These are phyloP conservation scores for Cheilosia soror DNA, from an alignment of 2,888 invertebrate species.

Conservation along the genomic window DNA sequence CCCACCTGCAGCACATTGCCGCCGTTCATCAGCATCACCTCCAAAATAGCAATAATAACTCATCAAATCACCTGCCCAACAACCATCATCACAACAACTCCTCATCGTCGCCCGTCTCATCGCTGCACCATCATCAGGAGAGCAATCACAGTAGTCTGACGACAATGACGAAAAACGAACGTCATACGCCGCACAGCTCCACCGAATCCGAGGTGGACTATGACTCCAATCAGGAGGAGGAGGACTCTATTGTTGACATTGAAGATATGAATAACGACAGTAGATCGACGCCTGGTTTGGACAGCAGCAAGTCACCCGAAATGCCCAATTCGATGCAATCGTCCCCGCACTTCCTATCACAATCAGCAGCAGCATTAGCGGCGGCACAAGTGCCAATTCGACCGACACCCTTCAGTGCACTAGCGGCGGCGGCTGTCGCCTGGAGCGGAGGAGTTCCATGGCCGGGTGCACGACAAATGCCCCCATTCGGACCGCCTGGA, in stretches of 20 bases:
- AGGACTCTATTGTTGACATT: constrained; percentile 90
- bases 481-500: constrained; percentile 86
- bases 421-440: constrained; percentile 89
- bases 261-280: constrained; percentile 89
- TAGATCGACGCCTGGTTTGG: constrained; percentile 83
- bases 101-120: constrained; percentile 68
- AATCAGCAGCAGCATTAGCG: constrained; percentile 82
- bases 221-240: constrained; percentile 83
- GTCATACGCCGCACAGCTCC: constrained; percentile 83
- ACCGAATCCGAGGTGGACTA: constrained; percentile 83
- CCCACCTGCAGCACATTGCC: constrained; percentile 72
- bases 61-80: constrained; percentile 83
- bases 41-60: constrained; percentile 81
- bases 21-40: constrained; percentile 71
- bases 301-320: constrained; percentile 82
- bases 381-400: constrained; percentile 87
- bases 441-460: constrained; percentile 86
- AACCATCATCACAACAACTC: constrained; percentile 74
- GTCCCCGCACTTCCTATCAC: constrained; percentile 80
- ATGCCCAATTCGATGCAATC: constrained; percentile 79
- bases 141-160: constrained; percentile 77
- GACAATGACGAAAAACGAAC: constrained; percentile 81
- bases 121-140: constrained; percentile 76
- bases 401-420: constrained; percentile 90
- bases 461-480: constrained; percentile 86